Evolutionary conservation across 2,113 vertebrate genomes (phyloP), one percentile per base, ranked within the genome.

Genomic region (Ginglymostoma cirratum): DNA sequence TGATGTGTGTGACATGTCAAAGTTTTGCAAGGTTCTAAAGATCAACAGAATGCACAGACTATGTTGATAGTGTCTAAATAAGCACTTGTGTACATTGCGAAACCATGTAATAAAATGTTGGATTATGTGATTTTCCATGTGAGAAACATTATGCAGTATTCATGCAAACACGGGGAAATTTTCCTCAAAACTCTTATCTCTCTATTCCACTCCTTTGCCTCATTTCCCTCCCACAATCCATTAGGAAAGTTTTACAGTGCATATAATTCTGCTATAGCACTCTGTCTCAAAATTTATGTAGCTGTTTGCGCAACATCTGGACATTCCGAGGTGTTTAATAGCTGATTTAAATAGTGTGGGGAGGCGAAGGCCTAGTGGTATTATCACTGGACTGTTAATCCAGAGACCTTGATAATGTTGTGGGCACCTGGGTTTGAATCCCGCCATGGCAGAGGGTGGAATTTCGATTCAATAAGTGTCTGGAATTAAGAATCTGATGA

Each of bases 11-110:
- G 48, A 95, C 67, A 95, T 95, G 21, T 95, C 45, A 93, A 61
- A 61, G 21, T 95, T 52, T 52, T 45, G 94, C 52, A 95, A 95
- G 69, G 94, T 95, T 95, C 69, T 95, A 52, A 95, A 95, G 42
- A 95, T 95, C 69, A 52, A 48, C 67, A 65, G 34, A 70, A 95
- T 52, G 52, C 94, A 95, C 42, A 34, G 45, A 76, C 17, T 48
- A 66, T 95, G 94, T 95, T 72, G 67, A 95, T 95, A 72, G 15
- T 94, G 69, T 76, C 94, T 95, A 52, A 69, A 94, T 42, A 42
- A 95, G 69, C 67, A 70, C 24, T 72, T 76, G 66, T 45, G 27
- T 95, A 72, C 17, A 95, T 23, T 52, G 67, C 27, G 34, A 76
- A 95, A 69, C 67, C 24, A 76, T 95, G 65, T 69, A 94, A 70